Evolutionary conservation across 2,888 invertebrate genomes (phyloP), one percentile per base, ranked within the genome.

Genomic region (Deilephila elpenor): DNA sequence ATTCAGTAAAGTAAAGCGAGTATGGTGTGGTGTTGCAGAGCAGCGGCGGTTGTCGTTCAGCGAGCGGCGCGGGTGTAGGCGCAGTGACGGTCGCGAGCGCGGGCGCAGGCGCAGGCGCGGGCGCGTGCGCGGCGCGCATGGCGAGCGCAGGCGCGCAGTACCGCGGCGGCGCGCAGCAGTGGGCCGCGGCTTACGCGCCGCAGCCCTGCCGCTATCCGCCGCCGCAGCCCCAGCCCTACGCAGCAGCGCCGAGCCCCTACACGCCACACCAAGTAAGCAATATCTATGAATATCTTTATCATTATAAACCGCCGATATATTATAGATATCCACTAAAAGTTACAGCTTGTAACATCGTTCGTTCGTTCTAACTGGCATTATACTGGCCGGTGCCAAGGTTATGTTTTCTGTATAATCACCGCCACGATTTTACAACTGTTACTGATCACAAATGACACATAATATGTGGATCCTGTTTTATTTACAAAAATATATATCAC

Each of bases 81-180:
- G 89, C 95, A 88, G 86, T 95, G 93, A 87, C 95, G 93, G 91
- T 91, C 90, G 89, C 95, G 88, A 84, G 92, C 90, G 91, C 93
- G 86, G 86, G 93, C 92, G 91, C 94, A 86, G 86, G 89, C 94
- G 90, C 86, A 89, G 88, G 93, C 91, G 90, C 92, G 88, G 89
- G 94, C 91, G 89, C 93, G 93, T 91, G 95, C 93, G 91, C 94
- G 86, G 88, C 94, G 94, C 91, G 95, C 93, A 91, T 95, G 95
- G 90, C 95, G 89, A 89, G 94, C 95, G 92, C 95, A 81, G 93
- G 93, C 89, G 93, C 93, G 80, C 93, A 94, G 89, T 93, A 83
- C 90, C 93, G 93, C 92, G 93, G 94, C 88, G 92, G 93, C 82
- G 85, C 90, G 91, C 93, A 93, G 92, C 93, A 93, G 92, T 94